Conservation (phyloP, 92 coral and sea anemone species). For the Umimayanthus kanabou region DNA sequence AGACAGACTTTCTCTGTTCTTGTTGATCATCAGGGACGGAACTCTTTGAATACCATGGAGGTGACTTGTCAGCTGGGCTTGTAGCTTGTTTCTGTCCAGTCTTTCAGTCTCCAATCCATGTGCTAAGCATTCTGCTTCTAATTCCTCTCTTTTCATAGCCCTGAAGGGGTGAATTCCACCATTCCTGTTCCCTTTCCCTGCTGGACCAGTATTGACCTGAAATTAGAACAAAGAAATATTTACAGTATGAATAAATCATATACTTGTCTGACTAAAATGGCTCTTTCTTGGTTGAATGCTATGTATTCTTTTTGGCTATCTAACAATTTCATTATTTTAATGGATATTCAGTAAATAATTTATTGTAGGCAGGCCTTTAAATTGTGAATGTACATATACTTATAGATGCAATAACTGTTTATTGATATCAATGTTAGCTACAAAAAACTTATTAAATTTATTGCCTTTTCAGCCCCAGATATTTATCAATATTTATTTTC, state of each 20-base stretch:
- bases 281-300: no score
- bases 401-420: no score
- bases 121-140: constrained; percentile 22
- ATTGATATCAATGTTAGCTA: no score
- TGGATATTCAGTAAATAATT: no score
- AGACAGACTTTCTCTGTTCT: constrained; percentile 5
- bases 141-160: constrained; percentile 32
- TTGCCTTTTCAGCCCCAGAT: no score
- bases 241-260: not conserved
- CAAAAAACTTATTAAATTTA: no score
- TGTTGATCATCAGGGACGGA: constrained; percentile 29
- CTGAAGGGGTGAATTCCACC: constrained; percentile 44
- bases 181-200: constrained; percentile 34
- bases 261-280: not conserved
- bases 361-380: no score
- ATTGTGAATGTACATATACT: no score
- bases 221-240: not conserved
- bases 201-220: constrained; percentile 33
- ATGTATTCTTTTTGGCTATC: no score
- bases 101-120: constrained; percentile 18
- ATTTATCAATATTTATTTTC: no score
- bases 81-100: not conserved
- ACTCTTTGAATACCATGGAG: constrained; percentile 49
- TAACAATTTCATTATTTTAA: no score
- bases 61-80: constrained; percentile 23